phyloP scores from a whole-genome alignment of 2,113 vertebrate genomes.

The Apodemus speciosus region DNA sequence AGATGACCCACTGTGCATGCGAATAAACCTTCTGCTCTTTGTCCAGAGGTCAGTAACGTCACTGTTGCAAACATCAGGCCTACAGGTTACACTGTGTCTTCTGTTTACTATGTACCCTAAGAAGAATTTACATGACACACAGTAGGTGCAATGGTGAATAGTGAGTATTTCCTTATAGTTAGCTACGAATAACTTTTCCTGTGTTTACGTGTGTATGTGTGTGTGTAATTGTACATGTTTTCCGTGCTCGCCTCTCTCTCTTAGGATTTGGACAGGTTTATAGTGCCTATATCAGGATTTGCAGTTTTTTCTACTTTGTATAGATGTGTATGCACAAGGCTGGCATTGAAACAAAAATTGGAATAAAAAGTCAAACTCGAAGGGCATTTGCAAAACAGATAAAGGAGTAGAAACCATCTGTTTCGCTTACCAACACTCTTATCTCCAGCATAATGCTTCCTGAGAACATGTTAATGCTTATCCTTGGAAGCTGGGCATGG shows the following conservation, averaged over 20 bases:
- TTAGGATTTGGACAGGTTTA: neutral
- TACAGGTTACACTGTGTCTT: neutral
- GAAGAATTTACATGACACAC: neutral
- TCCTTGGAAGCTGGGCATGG: neutral
- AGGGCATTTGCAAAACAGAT: neutral
- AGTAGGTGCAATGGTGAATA: neutral
- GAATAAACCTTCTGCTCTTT: neutral
- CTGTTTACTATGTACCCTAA: neutral
- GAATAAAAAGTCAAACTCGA: neutral
- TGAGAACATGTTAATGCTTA: conserved; percentile 9
- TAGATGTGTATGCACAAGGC: neutral
- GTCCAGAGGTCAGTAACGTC: neutral
- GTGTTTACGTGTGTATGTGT: neutral
- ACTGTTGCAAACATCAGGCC: neutral
- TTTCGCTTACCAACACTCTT: neutral
- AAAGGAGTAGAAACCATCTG: conserved; percentile 2
- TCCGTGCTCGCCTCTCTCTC: neutral
- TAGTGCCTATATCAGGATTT: neutral
- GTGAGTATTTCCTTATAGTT: neutral
- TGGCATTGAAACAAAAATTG: neutral
- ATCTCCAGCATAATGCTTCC: neutral
- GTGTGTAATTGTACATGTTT: neutral
- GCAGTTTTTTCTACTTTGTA: neutral
- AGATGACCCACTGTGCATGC: neutral
- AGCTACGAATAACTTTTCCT: neutral